Percentiles rank a stretch among this genome's conserved stretches.
These are phyloP conservation scores for Laspeyria flexula DNA, from an alignment of 2,888 invertebrate species.

Conservation along the genomic window DNA sequence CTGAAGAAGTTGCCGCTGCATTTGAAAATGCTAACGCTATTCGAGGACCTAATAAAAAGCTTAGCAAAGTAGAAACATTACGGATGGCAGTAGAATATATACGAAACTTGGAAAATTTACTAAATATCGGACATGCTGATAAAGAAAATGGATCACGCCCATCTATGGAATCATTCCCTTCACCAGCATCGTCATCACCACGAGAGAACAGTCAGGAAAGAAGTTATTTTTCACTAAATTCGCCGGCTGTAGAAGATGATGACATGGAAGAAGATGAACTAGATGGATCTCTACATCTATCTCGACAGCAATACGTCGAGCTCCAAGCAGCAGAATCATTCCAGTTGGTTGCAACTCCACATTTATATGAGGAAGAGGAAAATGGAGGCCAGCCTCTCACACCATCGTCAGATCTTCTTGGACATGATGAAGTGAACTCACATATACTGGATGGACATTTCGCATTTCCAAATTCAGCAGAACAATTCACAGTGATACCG, in stretches of 20 bases:
- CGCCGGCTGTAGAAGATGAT: constrained; percentile 78
- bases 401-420: constrained; percentile 77
- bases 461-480: constrained; percentile 79
- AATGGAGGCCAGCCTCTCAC: constrained; percentile 83
- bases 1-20: constrained; percentile 91
- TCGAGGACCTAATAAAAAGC: constrained; percentile 90
- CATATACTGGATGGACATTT: constrained; percentile 81
- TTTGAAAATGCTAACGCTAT: constrained; percentile 89
- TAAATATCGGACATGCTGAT: constrained; percentile 88
- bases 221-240: constrained; percentile 76
- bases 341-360: constrained; percentile 86
- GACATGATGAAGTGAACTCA: constrained; percentile 81
- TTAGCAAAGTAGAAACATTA: constrained; percentile 95
- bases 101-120: constrained; percentile 90
- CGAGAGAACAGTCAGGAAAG: constrained; percentile 84
- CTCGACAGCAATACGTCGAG: constrained; percentile 86
- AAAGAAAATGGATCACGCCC: constrained; percentile 76
- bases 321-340: constrained; percentile 87
- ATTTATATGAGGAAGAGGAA: constrained; percentile 88
- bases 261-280: constrained; percentile 79
- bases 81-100: constrained; percentile 97
- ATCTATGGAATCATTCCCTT: constrained; percentile 81
- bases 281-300: constrained; percentile 76
- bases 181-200: constrained; percentile 81
- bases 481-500: constrained; percentile 84